Percentiles rank a stretch among this genome's conserved stretches.
phyloP scores from a whole-genome alignment of 2,797 vertebrate species.

The Leuciscus waleckii region DNA sequence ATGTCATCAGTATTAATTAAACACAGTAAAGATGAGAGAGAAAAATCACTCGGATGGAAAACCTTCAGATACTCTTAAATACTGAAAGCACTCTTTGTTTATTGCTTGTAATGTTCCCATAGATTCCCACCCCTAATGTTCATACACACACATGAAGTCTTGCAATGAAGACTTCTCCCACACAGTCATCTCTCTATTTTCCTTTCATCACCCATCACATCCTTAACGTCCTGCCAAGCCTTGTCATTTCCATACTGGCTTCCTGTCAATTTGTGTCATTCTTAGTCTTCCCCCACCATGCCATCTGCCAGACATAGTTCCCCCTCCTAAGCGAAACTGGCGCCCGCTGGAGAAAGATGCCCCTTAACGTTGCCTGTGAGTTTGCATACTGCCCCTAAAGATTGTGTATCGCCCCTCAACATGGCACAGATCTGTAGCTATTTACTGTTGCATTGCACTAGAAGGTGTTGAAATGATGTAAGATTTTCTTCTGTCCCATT shows the following conservation, averaged over 20 bases:
- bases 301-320: constrained; percentile 33
- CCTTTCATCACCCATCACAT: constrained; percentile 26
- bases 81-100: no score
- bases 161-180: constrained; percentile 19
- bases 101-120: no score
- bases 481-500: neutral
- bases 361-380: neutral
- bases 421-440: neutral
- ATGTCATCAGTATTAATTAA: no score
- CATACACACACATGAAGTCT: neutral
- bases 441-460: neutral
- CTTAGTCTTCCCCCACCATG: constrained; percentile 24
- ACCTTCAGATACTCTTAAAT: no score
- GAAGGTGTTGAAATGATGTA: neutral
- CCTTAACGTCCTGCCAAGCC: constrained; percentile 24
- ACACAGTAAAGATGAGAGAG: no score
- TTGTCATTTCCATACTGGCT: constrained; percentile 35
- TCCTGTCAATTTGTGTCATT: constrained; percentile 33
- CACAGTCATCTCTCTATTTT: constrained; percentile 15
- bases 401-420: neutral
- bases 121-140: neutral
- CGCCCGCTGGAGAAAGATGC: neutral
- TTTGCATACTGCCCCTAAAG: neutral
- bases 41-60: no score
- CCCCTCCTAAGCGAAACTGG: neutral